These are phyloP conservation scores for Idaea biselata DNA, from an alignment of 2,888 invertebrate genomes.

Conservation along the genomic window DNA sequence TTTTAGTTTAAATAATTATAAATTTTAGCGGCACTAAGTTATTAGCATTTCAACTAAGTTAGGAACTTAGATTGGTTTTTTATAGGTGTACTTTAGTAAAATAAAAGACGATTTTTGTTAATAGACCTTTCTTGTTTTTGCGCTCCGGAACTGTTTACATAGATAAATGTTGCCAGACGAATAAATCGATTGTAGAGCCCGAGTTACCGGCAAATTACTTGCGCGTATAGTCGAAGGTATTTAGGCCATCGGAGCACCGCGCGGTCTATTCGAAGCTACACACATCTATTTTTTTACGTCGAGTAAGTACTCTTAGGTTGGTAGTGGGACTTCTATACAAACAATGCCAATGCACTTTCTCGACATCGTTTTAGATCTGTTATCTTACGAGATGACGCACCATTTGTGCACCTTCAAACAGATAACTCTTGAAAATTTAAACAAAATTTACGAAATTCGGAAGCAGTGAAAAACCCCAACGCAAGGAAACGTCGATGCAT, in stretches of 20 bases:
- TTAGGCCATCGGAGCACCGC: conserved; percentile 53
- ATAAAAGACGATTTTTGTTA: neutral
- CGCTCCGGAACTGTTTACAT: neutral
- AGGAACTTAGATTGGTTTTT: too few relatives aligned
- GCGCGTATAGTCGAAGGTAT: conserved; percentile 50
- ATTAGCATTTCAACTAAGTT: too few relatives aligned
- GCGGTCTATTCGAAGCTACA: conserved; percentile 45
- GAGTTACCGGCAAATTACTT: conserved; percentile 35
- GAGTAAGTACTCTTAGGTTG: conserved; percentile 52
- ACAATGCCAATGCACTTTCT: conserved; percentile 51
- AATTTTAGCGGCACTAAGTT: neutral
- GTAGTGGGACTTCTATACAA: conserved; percentile 36
- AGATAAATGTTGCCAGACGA: neutral
- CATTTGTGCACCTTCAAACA: conserved; percentile 21
- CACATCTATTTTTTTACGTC: conserved; percentile 61
- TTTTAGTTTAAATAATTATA: neutral
- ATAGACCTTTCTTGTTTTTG: neutral
- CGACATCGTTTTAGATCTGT: conserved; percentile 30
- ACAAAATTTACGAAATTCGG: conserved; percentile 18
- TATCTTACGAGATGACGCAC: conserved; percentile 27
- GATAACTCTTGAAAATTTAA: neutral
- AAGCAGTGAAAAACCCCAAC: conserved; percentile 36
- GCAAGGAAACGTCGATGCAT: conserved; percentile 46
- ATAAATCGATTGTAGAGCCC: conserved; percentile 15
- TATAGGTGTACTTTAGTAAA: too few relatives aligned